Base-by-base conservation (phyloP, 2,888 invertebrate genomes). In the Drosophila picticornis region DNA sequence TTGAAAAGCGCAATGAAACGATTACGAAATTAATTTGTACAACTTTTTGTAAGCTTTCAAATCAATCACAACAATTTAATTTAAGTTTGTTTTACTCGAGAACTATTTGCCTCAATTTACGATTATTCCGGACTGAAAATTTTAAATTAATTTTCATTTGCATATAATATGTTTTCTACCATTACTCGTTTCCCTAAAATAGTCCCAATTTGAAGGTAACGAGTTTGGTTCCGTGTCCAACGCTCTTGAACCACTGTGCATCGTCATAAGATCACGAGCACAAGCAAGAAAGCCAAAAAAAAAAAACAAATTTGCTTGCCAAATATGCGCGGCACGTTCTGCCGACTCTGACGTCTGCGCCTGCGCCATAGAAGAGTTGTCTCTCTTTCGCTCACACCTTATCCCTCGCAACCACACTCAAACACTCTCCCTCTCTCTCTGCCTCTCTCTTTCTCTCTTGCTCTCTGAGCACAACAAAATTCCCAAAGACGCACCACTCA, bases 331-430 rank as follows among this genome's bases (percentile, higher is more conserved):
- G 67, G 69, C 85, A 85, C 85, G 90, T 85, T 51, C 31, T 43
- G 16, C 19, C 70, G 56, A 59, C 72, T 88, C 85, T 85, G 85
- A 85, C 85, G 85, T 85, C 87, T 80, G 77, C 88, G 90, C 71
- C 83, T 82, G 83, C 69, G 84, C 75, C 81, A 78, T 78, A 73
- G 79, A 60, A 66, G 40, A 68, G 50, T 11, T 38, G 19, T 38
- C 56, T 38, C 50, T 13, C 56, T 43, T 34, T 62, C 36, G 38
- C 51, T 38, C 50, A 16, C 58, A 25, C 25, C 46, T 16, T 25
- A 46, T 36, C 56, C n/a, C n/a, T 36, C 46, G 25, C 16, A 16
- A 22, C 7, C 46, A 4, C 13, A 16, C 13, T 22, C 7, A 22
- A 22, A 13, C 22, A 31, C 34, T 62, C 38, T 36, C 50, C 29